Conservation (phyloP, 2,888 invertebrate genomes). For the Polydrusus cervinus region DNA sequence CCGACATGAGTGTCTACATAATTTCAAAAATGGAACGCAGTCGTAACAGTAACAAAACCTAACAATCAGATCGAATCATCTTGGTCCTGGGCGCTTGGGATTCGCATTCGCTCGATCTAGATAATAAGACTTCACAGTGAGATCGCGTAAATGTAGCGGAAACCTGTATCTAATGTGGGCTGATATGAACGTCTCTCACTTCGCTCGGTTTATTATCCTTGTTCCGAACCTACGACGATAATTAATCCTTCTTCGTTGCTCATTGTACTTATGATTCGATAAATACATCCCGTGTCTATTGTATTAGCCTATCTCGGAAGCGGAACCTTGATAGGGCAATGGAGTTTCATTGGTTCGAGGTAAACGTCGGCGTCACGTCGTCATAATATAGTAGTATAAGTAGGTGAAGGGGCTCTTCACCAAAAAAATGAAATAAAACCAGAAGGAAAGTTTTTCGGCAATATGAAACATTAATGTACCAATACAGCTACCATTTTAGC, state of each 20-base stretch:
- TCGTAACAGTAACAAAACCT: background rate
- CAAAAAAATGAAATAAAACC: no score
- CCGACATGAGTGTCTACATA: background rate
- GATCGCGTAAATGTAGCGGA: conserved; percentile 35
- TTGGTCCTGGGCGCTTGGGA: background rate
- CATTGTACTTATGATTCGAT: conserved; percentile 24
- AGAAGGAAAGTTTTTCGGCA: no score
- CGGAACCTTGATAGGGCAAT: background rate
- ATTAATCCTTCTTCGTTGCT: conserved; percentile 25
- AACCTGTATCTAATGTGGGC: conserved; percentile 21
- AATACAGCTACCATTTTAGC: no score
- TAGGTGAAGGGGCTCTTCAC: no score
- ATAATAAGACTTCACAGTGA: conserved; percentile 27
- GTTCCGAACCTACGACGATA: conserved; percentile 15
- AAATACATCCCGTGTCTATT: conserved; percentile 26
- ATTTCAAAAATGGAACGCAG: background rate
- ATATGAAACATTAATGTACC: no score
- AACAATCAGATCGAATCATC: conserved; percentile 11
- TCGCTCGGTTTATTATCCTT: conserved; percentile 19
- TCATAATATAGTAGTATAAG: no score
- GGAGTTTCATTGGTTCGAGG: background rate
- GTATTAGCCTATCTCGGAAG: background rate
- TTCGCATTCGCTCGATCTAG: conserved; percentile 13
- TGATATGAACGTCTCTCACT: conserved; percentile 22
- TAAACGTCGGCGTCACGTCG: background rate